These are phyloP conservation scores for Trypoxylon attenuatum DNA, from an alignment of 2,888 invertebrate species.

Conservation along the genomic window DNA sequence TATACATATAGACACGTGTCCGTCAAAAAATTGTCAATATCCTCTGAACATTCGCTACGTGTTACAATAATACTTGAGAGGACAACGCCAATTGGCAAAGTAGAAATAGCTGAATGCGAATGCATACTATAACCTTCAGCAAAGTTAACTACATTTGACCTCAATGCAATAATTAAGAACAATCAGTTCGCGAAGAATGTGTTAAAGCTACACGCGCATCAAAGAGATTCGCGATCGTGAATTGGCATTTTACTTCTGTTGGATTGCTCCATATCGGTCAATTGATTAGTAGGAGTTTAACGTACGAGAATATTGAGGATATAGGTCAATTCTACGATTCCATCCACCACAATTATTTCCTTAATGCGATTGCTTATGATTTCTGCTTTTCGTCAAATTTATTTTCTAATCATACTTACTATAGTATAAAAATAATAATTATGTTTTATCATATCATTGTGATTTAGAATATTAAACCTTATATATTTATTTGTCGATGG, in stretches of 20 bases:
- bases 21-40: no score
- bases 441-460: no score
- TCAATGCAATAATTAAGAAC: constrained; percentile 68
- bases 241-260: constrained; percentile 42
- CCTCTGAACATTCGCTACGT: no score
- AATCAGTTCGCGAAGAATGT: constrained; percentile 58
- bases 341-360: not conserved
- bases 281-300: constrained; percentile 47
- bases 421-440: no score
- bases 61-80: no score
- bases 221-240: constrained; percentile 42
- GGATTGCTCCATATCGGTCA: constrained; percentile 43
- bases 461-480: no score
- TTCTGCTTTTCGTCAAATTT: no score
- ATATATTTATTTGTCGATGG: no score
- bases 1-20: no score
- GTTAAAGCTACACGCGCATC: constrained; percentile 31
- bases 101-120: constrained; percentile 40
- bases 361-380: not conserved
- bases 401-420: no score
- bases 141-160: constrained; percentile 66
- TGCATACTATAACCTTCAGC: constrained; percentile 49
- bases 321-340: constrained; percentile 24
- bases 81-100: constrained; percentile 30
- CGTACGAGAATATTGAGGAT: not conserved